These are phyloP conservation scores for Enteromius anoplus DNA, from an alignment of 2,797 vertebrate species.

Conservation along the genomic window DNA sequence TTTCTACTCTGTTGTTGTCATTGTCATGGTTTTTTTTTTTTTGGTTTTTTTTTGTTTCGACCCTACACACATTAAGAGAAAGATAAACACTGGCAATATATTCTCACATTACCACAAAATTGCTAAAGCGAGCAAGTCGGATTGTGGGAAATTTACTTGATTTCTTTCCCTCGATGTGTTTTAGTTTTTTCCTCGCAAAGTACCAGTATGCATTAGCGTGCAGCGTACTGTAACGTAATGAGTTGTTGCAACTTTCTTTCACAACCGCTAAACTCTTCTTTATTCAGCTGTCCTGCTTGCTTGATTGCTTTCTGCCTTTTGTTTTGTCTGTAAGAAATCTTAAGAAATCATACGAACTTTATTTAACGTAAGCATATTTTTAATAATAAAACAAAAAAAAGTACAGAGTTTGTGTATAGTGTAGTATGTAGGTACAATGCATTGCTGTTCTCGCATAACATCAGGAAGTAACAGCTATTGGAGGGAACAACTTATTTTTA, in stretches of 20 bases:
- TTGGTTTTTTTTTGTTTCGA: background rate
- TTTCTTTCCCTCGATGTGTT: background rate
- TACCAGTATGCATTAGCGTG: background rate
- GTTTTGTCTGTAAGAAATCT: constrained; percentile 14
- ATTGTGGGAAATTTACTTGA: constrained; percentile 2
- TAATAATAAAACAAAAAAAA: background rate
- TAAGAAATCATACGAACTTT: background rate
- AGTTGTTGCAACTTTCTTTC: constrained; percentile 3
- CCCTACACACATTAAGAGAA: background rate
- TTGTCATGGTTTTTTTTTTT: no score
- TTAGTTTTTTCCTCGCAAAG: background rate
- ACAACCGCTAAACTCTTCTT: constrained; percentile 14
- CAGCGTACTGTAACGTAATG: constrained; percentile 10
- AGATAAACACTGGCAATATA: constrained; percentile 1
- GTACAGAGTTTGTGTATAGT: background rate
- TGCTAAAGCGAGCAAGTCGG: background rate
- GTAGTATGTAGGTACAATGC: background rate
- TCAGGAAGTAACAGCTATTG: background rate
- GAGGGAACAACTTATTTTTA: background rate
- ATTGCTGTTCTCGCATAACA: background rate
- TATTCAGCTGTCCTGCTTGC: background rate
- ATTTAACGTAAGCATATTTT: background rate
- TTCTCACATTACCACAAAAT: constrained; percentile 6
- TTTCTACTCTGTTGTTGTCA: constrained; percentile 23
- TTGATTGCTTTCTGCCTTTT: background rate